phyloP scores from a whole-genome alignment of 2,113 vertebrate genomes.

The Puffinus mauretanicus region DNA sequence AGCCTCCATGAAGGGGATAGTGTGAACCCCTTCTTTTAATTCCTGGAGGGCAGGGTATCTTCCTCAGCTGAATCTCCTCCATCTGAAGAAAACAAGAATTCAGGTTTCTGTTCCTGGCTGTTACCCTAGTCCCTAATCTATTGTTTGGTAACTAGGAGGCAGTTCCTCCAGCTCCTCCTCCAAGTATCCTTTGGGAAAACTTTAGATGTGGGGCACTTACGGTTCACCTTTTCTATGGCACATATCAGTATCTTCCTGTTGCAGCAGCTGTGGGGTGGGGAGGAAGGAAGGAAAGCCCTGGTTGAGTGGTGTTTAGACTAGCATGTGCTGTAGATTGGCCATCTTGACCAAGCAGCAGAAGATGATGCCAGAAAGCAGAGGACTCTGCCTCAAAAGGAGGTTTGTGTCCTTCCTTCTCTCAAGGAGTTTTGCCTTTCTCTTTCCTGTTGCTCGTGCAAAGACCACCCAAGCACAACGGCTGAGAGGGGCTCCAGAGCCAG shows the following conservation, averaged over 20 bases:
- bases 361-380: not conserved
- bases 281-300: not conserved
- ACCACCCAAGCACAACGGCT: not conserved
- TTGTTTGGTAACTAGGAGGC: not conserved
- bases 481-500: not conserved
- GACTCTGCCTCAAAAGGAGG: not conserved
- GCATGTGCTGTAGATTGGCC: not conserved
- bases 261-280: not conserved
- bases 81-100: not conserved
- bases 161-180: not conserved
- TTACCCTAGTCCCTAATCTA: not conserved
- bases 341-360: not conserved
- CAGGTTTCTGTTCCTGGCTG: not conserved
- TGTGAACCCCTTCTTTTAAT: not conserved
- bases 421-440: not conserved
- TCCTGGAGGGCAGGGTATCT: not conserved
- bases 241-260: fast-evolving
- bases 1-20: not conserved
- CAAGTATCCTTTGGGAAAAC: not conserved
- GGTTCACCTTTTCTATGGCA: not conserved
- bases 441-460: not conserved
- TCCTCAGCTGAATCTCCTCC: not conserved
- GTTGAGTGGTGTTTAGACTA: not conserved
- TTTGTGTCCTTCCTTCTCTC: not conserved
- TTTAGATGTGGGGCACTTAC: not conserved